Evolutionary conservation across 1,140 invertebrate genomes (phyloP).

Genomic region (Oedothorax gibbosus): DNA sequence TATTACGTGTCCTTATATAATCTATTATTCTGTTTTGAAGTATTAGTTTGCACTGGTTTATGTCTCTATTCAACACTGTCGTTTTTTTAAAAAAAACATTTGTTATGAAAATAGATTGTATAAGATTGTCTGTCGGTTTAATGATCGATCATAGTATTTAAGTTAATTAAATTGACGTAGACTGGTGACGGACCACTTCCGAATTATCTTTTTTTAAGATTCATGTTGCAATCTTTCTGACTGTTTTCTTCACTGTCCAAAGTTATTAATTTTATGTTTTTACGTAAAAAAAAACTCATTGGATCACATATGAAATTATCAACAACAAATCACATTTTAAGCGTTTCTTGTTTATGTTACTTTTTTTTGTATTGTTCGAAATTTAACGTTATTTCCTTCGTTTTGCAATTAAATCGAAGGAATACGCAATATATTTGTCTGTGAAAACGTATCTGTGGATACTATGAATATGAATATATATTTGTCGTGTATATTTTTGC

Average conservation of each 20-base stretch:
- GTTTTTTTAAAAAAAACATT: slow-evolving; percentile 14
- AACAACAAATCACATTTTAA: background rate
- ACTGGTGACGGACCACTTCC: slow-evolving; percentile 34
- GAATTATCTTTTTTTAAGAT: slow-evolving; percentile 7
- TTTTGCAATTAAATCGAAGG: slow-evolving; percentile 9
- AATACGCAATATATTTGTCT: slow-evolving; percentile 22
- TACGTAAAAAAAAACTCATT: too few relatives aligned
- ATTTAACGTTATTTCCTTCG: slow-evolving; percentile 36
- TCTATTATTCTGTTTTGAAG: slow-evolving; percentile 28
- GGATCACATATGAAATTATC: too few relatives aligned
- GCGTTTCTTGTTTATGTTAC: slow-evolving; percentile 20
- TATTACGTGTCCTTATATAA: slow-evolving; percentile 46
- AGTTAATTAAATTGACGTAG: slow-evolving; percentile 40
- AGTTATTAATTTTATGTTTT: background rate
- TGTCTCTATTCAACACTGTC: slow-evolving; percentile 2
- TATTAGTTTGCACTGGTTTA: slow-evolving; percentile 44
- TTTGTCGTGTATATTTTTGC: slow-evolving; percentile 32
- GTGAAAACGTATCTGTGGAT: slow-evolving; percentile 24
- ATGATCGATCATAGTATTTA: slow-evolving; percentile 12
- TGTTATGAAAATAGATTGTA: slow-evolving; percentile 5
- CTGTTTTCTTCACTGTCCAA: background rate
- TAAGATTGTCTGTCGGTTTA: slow-evolving; percentile 19
- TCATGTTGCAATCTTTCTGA: background rate
- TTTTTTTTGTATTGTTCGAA: slow-evolving; percentile 12
- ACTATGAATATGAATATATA: slow-evolving; percentile 27